These are phyloP conservation scores for Plebejus argus DNA, from an alignment of 2,888 invertebrate species.

Conservation along the genomic window DNA sequence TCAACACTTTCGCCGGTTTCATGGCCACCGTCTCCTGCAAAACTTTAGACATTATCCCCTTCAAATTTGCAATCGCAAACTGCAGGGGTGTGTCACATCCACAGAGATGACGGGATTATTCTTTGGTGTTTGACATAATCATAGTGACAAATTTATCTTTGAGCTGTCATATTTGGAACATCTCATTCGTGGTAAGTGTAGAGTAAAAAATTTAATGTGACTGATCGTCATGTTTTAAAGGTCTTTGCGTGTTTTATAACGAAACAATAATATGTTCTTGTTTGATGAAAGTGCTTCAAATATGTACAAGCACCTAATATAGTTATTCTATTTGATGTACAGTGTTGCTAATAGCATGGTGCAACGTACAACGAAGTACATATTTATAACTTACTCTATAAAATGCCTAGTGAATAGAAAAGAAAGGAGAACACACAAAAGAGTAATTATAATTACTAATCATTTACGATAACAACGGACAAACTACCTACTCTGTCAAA, in stretches of 20 bases:
- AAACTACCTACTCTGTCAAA: neutral
- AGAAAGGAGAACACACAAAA: neutral
- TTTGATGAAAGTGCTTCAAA: neutral
- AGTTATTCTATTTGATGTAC: neutral
- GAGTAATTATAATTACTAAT: neutral
- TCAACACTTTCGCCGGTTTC: slow-evolving; percentile 28
- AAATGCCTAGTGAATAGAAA: neutral
- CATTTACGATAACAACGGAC: neutral
- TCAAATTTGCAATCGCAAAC: slow-evolving; percentile 70
- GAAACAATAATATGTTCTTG: no score
- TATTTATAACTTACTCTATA: neutral
- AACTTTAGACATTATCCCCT: slow-evolving; percentile 51
- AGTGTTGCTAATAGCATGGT: neutral
- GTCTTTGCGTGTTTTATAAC: no score
- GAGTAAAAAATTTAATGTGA: slow-evolving; percentile 28
- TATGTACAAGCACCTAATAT: neutral
- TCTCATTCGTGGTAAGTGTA: slow-evolving; percentile 49
- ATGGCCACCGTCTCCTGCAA: slow-evolving; percentile 51
- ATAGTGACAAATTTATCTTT: slow-evolving; percentile 79
- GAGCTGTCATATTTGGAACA: slow-evolving; percentile 68
- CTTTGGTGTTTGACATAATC: slow-evolving; percentile 80
- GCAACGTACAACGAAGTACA: no score
- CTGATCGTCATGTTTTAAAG: neutral
- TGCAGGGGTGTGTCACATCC: slow-evolving; percentile 73
- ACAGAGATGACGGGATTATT: slow-evolving; percentile 80